Conservation (phyloP, 2,888 invertebrate species). For the Uloborus plumipes region DNA sequence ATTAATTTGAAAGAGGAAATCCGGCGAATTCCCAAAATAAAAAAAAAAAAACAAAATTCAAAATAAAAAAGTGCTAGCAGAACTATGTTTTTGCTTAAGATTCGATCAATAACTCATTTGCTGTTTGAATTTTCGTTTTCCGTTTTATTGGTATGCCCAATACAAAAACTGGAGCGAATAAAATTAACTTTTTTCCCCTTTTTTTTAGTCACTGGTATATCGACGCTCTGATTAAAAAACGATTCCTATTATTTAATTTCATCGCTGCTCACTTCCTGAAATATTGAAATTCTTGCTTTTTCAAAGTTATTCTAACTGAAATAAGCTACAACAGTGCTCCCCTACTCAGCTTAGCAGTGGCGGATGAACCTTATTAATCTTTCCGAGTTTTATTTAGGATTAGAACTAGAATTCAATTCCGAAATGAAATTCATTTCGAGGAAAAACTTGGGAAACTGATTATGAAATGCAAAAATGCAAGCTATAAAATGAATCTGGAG, state of each 20-base stretch:
- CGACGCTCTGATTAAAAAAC: slow-evolving; percentile 24
- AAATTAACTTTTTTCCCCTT: slow-evolving; percentile 7
- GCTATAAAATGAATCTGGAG: too few species aligned
- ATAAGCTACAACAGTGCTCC: neutral
- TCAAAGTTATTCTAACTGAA: neutral
- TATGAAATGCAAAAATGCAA: too few species aligned
- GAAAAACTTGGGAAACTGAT: too few species aligned
- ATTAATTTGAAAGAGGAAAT: slow-evolving; percentile 28
- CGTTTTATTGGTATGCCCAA: slow-evolving; percentile 40
- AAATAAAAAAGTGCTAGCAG: slow-evolving; percentile 9
- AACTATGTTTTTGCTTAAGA: slow-evolving; percentile 5
- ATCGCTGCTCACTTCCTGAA: slow-evolving; percentile 8
- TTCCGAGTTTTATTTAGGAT: too few species aligned
- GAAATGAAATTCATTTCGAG: too few species aligned
- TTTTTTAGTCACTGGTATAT: slow-evolving; percentile 21
- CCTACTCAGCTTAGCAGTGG: too few species aligned
- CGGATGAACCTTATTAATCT: too few species aligned
- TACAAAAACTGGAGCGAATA: slow-evolving; percentile 26
- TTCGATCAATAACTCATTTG: slow-evolving; percentile 50
- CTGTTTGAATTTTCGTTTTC: slow-evolving; percentile 50
- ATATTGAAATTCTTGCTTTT: slow-evolving; percentile 25
- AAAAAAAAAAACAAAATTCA: slow-evolving; percentile 2
- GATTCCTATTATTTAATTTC: slow-evolving; percentile 42
- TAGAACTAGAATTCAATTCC: too few species aligned
- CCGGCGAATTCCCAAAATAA: neutral